Evolutionary conservation across 2,113 vertebrate species (phyloP), one percentile per base, ranked within the genome.

Genomic region (Gasterosteus nipponicus): DNA sequence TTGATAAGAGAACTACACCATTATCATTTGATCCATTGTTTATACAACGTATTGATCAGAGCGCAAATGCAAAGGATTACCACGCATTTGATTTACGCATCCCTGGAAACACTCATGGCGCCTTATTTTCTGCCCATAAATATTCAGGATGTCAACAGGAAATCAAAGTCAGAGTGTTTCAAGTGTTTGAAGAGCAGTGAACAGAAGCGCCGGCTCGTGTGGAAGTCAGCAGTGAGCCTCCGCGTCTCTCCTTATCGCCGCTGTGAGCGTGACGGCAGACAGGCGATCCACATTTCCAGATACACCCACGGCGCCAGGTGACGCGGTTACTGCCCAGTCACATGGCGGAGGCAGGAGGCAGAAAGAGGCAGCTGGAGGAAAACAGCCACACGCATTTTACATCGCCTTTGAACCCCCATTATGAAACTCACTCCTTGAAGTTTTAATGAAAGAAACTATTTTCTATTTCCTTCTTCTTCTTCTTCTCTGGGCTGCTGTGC

Each of bases 391-490:
- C 76, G 70, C 72, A 86, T 86, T 85, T 87, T 46, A 73, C 75
- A n/a, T 66, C 87, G 75, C 86, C 90, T 92, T 94, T 93, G 92
- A 94, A 92, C 90, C 78, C 68, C 76, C 76, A 85, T 90, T 89
- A 92, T 89, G 84, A 89, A 92, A 92, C 75, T 64, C 81, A 89
- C 87, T 90, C 86, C 86, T 93, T 94, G 91, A 93, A 93, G 93
- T 92, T 94, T 93, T 92, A 93, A 93, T 94, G 92, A 93, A 94
- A 92, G 92, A 87, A 89, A 91, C 89, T 87, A 92, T 93, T 91
- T 90, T 88, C 83, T 70, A 91, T 92, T 90, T 73, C 66, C 74
- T 86, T 93, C 90, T 86, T 86, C 80, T 83, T 81, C 80, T 26
- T 26, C 22, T 26, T 26, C 22, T 26, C 59, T 72, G 54, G 33